Conservation (phyloP, 1,140 invertebrate genomes). For the Vollenhovia emeryi region DNA sequence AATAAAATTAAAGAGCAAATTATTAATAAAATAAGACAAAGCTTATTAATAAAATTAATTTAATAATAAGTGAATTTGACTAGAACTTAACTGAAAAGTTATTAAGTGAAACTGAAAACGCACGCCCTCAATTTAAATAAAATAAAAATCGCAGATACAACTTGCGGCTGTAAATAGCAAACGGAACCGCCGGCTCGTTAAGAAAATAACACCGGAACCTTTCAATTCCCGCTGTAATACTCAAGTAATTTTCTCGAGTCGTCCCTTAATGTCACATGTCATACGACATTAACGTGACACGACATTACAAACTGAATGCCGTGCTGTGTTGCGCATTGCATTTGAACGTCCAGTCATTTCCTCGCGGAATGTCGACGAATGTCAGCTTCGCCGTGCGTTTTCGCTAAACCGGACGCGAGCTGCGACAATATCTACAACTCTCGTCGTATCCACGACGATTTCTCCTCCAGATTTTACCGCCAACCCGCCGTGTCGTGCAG, state of each 20-base stretch:
- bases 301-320: not conserved
- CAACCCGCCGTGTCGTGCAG: not conserved
- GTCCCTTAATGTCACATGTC: not conserved
- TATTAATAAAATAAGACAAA: too few relatives aligned
- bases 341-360: constrained; percentile 29
- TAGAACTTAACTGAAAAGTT: too few relatives aligned
- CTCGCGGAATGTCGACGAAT: too few relatives aligned
- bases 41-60: not conserved
- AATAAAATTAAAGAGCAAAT: too few relatives aligned
- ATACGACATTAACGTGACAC: not conserved
- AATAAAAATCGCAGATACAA: not conserved
- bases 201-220: not conserved
- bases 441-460: not conserved
- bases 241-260: not conserved
- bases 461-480: not conserved
- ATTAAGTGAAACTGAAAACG: too few relatives aligned
- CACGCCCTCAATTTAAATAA: too few relatives aligned
- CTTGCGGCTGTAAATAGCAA: not conserved
- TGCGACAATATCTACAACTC: not conserved
- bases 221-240: not conserved
- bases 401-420: not conserved
- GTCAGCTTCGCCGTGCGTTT: too few relatives aligned
- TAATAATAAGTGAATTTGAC: too few relatives aligned
- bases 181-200: not conserved
- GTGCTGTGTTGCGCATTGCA: constrained; percentile 24